Evolutionary conservation across 2,113 vertebrate species (phyloP).

Genomic region (Microcebus lehilahytsara): DNA sequence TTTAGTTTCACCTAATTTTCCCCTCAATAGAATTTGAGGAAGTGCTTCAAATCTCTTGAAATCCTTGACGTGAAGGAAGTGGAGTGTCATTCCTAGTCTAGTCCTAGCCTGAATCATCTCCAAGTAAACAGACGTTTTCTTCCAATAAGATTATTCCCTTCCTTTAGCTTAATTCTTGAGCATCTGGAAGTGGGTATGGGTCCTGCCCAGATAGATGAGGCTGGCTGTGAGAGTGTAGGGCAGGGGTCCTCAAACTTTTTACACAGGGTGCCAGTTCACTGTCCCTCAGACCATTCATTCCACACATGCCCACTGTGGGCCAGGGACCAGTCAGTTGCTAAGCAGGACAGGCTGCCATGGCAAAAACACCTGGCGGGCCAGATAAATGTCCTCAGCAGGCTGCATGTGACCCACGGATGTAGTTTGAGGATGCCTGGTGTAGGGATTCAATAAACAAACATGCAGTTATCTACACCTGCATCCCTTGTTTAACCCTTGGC

Average conservation of each 20-base stretch:
- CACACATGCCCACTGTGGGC: too few relatives aligned
- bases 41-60: not conserved
- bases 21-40: not conserved
- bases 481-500: not conserved
- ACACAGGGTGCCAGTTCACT: too few relatives aligned
- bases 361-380: too few relatives aligned
- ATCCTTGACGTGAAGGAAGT: not conserved
- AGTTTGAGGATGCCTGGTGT: too few relatives aligned
- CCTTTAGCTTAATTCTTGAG: not conserved
- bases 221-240: not conserved
- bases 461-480: too few relatives aligned
- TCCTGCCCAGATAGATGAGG: not conserved
- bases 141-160: not conserved
- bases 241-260: too few relatives aligned
- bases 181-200: not conserved
- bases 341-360: too few relatives aligned
- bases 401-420: too few relatives aligned
- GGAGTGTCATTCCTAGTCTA: not conserved
- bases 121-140: not conserved
- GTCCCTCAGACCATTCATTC: too few relatives aligned
- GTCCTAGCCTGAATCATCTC: not conserved
- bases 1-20: not conserved
- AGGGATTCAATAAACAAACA: not conserved
- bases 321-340: too few relatives aligned
- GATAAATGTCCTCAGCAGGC: too few relatives aligned